Evolutionary conservation across 2,888 invertebrate species (phyloP).

Genomic region (Coecobrya sp.): DNA sequence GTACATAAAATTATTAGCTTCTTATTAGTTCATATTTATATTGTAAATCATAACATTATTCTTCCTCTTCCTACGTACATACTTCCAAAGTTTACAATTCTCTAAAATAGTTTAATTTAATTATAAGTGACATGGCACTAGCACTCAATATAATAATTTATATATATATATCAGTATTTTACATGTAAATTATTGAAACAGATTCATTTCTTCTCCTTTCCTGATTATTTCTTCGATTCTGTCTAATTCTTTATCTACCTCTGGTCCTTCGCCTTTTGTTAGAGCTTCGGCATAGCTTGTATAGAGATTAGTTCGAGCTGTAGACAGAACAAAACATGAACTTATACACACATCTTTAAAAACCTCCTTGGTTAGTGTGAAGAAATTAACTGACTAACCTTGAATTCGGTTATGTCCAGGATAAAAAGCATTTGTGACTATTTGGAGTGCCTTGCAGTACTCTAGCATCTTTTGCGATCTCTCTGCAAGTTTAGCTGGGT

Average conservation of each 20-base stretch:
- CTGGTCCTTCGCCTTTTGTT: slow-evolving; percentile 74
- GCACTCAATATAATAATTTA: neutral
- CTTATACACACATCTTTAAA: neutral
- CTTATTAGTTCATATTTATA: neutral
- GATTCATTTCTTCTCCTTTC: slow-evolving; percentile 80
- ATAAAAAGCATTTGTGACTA: slow-evolving; percentile 76
- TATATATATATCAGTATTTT: neutral
- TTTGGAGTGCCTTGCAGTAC: slow-evolving; percentile 71
- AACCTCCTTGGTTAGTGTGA: neutral
- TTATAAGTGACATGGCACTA: neutral
- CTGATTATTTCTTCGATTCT: slow-evolving; percentile 83
- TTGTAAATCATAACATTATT: neutral
- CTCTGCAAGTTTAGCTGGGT: slow-evolving; percentile 57
- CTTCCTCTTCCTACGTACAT: too few species aligned
- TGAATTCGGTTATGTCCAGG: slow-evolving; percentile 82
- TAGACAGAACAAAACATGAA: neutral
- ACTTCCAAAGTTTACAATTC: neutral
- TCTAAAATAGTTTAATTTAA: neutral
- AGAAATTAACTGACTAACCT: slow-evolving; percentile 78
- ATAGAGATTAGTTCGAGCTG: slow-evolving; percentile 79
- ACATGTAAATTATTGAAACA: slow-evolving; percentile 71
- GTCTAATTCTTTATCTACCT: slow-evolving; percentile 79
- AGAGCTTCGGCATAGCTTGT: slow-evolving; percentile 74
- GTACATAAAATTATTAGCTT: neutral
- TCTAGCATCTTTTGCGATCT: slow-evolving; percentile 80